Percentiles rank a stretch among this genome's conserved stretches.
These are phyloP conservation scores for Poliocrania exsul DNA, from an alignment of 2,797 vertebrate genomes.

Conservation along the genomic window DNA sequence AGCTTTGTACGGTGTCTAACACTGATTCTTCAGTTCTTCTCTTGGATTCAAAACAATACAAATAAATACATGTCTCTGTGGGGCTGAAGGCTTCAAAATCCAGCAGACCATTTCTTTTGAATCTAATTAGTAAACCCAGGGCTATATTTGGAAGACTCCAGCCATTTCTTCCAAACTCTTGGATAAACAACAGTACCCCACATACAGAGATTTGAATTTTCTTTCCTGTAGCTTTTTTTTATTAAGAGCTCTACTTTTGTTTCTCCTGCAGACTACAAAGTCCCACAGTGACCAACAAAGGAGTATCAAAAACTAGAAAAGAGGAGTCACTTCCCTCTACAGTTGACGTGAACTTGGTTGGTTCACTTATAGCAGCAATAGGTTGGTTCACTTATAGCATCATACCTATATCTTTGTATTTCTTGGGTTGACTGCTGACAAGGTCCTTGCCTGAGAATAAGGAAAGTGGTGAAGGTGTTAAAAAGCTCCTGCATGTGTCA, in stretches of 20 bases:
- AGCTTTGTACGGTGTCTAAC: neutral
- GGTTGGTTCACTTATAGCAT: too few relatives aligned
- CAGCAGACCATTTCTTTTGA: neutral
- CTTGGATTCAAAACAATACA: neutral
- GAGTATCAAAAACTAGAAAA: neutral
- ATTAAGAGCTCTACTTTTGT: neutral
- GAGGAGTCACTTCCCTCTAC: neutral
- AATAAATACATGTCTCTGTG: neutral
- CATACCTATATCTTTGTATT: neutral
- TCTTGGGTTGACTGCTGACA: rapidly evolving
- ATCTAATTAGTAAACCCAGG: neutral
- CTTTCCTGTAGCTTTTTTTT: neutral
- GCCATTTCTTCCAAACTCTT: neutral
- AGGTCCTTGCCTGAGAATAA: neutral
- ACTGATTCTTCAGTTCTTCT: neutral
- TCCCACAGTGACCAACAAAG: neutral
- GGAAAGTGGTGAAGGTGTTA: neutral
- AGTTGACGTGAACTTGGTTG: neutral
- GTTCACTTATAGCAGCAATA: neutral
- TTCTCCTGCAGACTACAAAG: neutral
- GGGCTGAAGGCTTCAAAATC: neutral
- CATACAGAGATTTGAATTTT: neutral
- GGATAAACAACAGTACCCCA: neutral
- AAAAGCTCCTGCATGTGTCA: neutral
- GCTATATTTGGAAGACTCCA: neutral